These are phyloP conservation scores for Ferrisia virgata DNA, from an alignment of 2,888 invertebrate species.

Conservation along the genomic window DNA sequence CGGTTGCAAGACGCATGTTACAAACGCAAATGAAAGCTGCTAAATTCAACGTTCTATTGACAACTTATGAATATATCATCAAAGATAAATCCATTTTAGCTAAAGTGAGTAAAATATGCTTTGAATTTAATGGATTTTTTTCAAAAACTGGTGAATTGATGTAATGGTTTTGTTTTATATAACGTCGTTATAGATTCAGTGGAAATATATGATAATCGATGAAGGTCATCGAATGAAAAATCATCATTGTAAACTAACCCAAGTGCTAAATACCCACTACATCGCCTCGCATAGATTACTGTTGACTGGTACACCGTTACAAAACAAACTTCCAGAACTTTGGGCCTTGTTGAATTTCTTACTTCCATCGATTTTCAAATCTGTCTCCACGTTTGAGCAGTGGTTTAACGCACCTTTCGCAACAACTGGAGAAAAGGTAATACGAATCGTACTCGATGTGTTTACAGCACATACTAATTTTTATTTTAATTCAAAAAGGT, in stretches of 20 bases:
- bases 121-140: neutral
- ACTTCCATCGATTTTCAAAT: conserved; percentile 97
- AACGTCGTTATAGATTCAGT: conserved; percentile 65
- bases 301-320: conserved; percentile 95
- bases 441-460: neutral
- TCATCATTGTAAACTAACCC: conserved; percentile 98
- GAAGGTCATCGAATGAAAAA: conserved; percentile 99
- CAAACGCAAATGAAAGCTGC: conserved; percentile 85
- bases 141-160: no score
- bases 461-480: neutral
- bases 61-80: conserved; percentile 98
- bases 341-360: conserved; percentile 98
- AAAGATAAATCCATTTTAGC: conserved; percentile 95
- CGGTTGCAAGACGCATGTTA: conserved; percentile 76
- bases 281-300: conserved; percentile 91
- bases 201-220: conserved; percentile 99
- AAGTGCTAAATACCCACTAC: conserved; percentile 95
- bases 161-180: neutral
- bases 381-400: conserved; percentile 96
- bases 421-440: conserved; percentile 92
- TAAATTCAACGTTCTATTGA: conserved; percentile 96
- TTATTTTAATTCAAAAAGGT: conserved; percentile 59
- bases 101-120: conserved; percentile 62
- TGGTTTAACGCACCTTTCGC: conserved; percentile 99
- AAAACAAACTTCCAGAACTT: conserved; percentile 95